Evolutionary conservation across 2,888 invertebrate genomes (phyloP).

Genomic region (Leptinotarsa haldemani): DNA sequence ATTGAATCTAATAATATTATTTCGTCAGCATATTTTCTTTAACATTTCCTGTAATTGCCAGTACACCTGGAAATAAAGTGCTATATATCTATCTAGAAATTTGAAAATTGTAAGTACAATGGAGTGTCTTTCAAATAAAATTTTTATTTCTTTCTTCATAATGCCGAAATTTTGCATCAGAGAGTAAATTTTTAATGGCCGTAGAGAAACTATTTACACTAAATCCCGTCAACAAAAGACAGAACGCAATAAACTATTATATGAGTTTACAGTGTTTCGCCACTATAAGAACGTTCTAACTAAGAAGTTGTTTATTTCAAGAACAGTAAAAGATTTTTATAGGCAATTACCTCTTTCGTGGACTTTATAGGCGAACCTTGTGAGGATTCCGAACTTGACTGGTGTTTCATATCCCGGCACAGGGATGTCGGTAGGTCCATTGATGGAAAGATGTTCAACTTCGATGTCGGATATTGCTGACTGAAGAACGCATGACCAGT

Average conservation of each 20-base stretch:
- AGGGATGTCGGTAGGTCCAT: conserved; percentile 84
- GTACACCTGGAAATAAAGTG: no score
- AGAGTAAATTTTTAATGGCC: no score
- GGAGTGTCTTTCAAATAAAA: neutral
- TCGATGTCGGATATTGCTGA: conserved; percentile 99
- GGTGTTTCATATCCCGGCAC: conserved; percentile 91
- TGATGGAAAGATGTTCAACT: conserved; percentile 93
- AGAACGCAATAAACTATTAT: neutral
- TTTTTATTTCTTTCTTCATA: no score
- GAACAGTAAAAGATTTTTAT: neutral
- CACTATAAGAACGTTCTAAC: neutral
- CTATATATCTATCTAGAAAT: no score
- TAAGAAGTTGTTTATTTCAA: neutral
- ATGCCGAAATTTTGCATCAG: no score
- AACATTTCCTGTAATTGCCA: no score
- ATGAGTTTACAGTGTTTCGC: neutral
- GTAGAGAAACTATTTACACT: neutral
- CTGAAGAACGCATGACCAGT: conserved; percentile 97
- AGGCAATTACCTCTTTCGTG: conserved; percentile 67
- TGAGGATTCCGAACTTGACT: conserved; percentile 93
- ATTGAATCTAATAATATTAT: no score
- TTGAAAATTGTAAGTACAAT: neutral
- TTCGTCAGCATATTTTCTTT: no score
- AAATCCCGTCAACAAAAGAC: neutral
- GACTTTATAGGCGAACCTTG: conserved; percentile 91